phyloP scores from a whole-genome alignment of 92 coral and sea anemone species.

The Plumapathes pennacea region DNA sequence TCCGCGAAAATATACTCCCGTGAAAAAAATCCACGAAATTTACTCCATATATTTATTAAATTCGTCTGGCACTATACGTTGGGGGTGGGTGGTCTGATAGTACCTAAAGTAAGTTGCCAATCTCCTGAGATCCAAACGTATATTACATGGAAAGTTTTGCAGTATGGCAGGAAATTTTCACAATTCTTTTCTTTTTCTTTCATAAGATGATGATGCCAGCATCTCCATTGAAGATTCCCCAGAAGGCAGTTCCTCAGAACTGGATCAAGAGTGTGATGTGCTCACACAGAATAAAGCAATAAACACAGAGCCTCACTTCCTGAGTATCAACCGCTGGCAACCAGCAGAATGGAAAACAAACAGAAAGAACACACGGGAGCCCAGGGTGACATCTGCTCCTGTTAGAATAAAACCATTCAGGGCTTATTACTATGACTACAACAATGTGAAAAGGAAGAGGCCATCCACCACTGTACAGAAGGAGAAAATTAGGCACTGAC shows the following conservation, averaged over 20 bases:
- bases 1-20: no score
- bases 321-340: conserved; percentile 83
- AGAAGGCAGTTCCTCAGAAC: conserved; percentile 21
- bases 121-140: no score
- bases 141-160: no score
- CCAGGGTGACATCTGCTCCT: conserved; percentile 65
- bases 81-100: no score
- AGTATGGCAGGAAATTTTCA: no score
- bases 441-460: no score
- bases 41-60: no score
- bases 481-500: no score
- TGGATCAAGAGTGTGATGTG: background rate
- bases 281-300: conserved; percentile 35
- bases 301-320: conserved; percentile 85
- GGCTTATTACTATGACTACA: conserved; percentile 79
- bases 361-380: conserved; percentile 58
- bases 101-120: no score
- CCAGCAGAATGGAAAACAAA: conserved; percentile 83
- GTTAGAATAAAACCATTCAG: conserved; percentile 71
- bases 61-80: no score
- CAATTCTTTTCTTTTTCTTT: background rate
- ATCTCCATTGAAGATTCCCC: conserved; percentile 4
- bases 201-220: conserved; percentile 31
- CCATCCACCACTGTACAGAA: no score
- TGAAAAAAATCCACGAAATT: no score